Evolutionary conservation across 2,888 invertebrate genomes (phyloP).

Genomic region (Cyaniris semiargus): DNA sequence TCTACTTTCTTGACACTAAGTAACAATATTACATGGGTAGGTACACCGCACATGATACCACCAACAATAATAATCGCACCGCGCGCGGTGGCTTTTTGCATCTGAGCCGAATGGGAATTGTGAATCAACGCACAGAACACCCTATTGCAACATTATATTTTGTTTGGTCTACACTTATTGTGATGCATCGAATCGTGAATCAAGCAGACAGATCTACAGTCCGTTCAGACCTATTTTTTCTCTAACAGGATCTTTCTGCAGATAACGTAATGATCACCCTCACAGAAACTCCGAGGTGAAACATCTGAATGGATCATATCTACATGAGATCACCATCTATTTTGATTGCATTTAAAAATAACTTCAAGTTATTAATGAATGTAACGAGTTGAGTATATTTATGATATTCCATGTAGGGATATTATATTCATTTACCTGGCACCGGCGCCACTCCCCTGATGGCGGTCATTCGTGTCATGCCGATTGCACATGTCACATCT

Average conservation of each 20-base stretch:
- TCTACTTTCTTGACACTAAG: background rate
- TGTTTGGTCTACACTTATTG: background rate
- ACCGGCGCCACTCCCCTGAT: slow-evolving; percentile 4
- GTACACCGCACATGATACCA: background rate
- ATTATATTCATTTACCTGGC: slow-evolving; percentile 25
- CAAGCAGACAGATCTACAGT: background rate
- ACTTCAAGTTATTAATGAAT: slow-evolving; percentile 9
- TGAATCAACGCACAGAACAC: background rate
- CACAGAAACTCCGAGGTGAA: background rate
- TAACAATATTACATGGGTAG: background rate
- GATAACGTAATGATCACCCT: background rate
- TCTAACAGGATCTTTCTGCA: background rate
- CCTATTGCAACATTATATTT: background rate
- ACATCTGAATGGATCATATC: background rate
- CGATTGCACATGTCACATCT: slow-evolving; percentile 20
- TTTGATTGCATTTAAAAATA: slow-evolving; percentile 2
- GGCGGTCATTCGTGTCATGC: slow-evolving; percentile 13
- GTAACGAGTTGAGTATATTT: slow-evolving; percentile 8
- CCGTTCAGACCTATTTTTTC: background rate
- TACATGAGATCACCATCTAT: slow-evolving; percentile 12
- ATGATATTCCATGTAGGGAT: slow-evolving; percentile 12
- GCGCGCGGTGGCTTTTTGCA: no score
- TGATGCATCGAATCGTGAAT: background rate
- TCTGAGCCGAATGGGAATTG: background rate
- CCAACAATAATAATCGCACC: no score